Percentiles rank a stretch among this genome's conserved stretches.
Evolutionary conservation across 2,113 vertebrate species (phyloP).

Genomic region (Pyxicephalus adspersus): DNA sequence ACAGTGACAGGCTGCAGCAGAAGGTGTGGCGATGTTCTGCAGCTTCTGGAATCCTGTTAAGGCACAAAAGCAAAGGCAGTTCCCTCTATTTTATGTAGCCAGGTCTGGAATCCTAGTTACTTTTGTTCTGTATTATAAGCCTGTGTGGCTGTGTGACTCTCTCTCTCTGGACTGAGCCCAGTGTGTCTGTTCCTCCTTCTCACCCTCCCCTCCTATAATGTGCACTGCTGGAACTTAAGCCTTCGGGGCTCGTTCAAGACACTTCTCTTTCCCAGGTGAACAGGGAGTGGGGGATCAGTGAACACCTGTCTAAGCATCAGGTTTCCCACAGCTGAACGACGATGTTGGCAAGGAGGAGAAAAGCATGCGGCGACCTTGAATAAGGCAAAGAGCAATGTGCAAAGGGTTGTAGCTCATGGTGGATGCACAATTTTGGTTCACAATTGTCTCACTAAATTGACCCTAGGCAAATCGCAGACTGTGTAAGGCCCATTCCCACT

Average conservation of each 20-base stretch:
- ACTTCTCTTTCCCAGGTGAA: slow-evolving; percentile 36
- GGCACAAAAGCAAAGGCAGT: slow-evolving; percentile 21
- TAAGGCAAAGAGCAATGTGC: too few relatives aligned
- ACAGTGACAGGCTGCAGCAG: neutral
- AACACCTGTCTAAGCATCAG: slow-evolving; percentile 49
- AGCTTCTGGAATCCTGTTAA: neutral
- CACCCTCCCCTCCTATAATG: slow-evolving; percentile 26
- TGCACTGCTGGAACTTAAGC: slow-evolving; percentile 44
- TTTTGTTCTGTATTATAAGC: slow-evolving; percentile 45
- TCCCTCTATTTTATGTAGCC: slow-evolving; percentile 6
- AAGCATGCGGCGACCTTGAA: too few relatives aligned
- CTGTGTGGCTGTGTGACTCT: slow-evolving; percentile 23
- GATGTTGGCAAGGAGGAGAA: slow-evolving; percentile 11
- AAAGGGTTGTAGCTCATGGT: neutral
- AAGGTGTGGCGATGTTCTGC: slow-evolving; percentile 32
- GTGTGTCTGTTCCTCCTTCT: slow-evolving; percentile 29
- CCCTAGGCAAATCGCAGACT: too few relatives aligned
- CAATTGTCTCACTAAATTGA: neutral
- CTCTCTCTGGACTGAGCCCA: slow-evolving; percentile 36
- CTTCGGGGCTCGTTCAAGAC: slow-evolving; percentile 35
- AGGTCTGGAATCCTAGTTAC: slow-evolving; percentile 21
- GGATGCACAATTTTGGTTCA: neutral
- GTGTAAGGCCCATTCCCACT: too few relatives aligned
- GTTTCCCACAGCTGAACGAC: slow-evolving; percentile 39
- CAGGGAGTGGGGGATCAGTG: slow-evolving; percentile 9